Evolutionary conservation across 2,797 vertebrate species (phyloP).

Genomic region (Premnoplex brunnescens): DNA sequence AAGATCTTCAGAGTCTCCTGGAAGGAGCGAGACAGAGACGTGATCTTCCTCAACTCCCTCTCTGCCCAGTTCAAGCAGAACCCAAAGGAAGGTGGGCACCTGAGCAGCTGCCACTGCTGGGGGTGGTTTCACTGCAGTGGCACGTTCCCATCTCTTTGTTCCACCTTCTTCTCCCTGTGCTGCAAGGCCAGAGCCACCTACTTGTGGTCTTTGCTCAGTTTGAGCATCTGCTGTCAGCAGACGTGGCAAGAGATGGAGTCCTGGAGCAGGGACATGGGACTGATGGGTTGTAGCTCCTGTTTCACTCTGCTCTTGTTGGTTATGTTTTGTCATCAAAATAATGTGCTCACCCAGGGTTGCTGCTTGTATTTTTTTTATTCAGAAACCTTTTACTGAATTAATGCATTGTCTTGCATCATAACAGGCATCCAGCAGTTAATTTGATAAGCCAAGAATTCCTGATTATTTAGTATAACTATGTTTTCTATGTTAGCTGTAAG

Average conservation of each 20-base stretch:
- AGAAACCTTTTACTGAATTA: neutral
- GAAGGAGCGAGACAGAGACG: conserved; percentile 96
- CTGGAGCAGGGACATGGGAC: neutral
- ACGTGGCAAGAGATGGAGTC: neutral
- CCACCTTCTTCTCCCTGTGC: neutral
- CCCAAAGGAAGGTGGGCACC: conserved; percentile 88
- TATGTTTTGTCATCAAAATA: neutral
- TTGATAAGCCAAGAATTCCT: neutral
- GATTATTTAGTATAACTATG: neutral
- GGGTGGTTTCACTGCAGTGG: neutral
- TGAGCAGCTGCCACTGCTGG: neutral
- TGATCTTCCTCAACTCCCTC: conserved; percentile 93
- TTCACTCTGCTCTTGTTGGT: neutral
- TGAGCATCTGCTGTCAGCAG: neutral
- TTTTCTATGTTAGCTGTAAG: neutral
- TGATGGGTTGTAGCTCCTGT: neutral
- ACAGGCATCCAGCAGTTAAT: neutral
- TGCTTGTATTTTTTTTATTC: neutral
- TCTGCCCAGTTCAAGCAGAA: conserved; percentile 93
- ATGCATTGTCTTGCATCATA: neutral
- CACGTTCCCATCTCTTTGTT: neutral
- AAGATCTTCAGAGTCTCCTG: conserved; percentile 99
- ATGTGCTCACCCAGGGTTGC: neutral
- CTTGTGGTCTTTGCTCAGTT: neutral
- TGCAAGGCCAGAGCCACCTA: neutral